Percentiles rank a stretch among this genome's conserved stretches.
Conservation (phyloP, 2,888 invertebrate genomes). For the Dryadula phaetusa region DNA sequence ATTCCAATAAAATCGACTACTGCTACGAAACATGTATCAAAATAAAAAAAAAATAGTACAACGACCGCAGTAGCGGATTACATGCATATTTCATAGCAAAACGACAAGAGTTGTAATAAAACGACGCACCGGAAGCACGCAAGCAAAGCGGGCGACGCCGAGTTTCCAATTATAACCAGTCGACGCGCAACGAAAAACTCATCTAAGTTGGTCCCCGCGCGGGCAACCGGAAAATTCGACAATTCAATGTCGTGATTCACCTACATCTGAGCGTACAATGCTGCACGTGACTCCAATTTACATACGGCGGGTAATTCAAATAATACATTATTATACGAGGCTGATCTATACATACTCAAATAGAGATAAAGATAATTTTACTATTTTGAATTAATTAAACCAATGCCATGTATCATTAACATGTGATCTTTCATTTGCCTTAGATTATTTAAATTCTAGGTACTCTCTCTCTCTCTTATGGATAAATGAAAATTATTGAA, state of each 20-base stretch:
- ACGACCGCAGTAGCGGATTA: neutral
- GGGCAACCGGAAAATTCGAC: slow-evolving; percentile 40
- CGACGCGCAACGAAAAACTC: slow-evolving; percentile 64
- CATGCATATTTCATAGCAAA: slow-evolving; percentile 4
- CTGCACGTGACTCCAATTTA: slow-evolving; percentile 35
- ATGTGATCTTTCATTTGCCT: no score
- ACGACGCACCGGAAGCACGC: slow-evolving; percentile 29
- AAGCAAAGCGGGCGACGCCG: slow-evolving; percentile 20
- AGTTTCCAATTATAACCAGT: slow-evolving; percentile 64
- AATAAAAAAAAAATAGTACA: neutral
- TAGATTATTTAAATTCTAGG: no score
- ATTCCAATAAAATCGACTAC: no score
- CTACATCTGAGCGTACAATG: slow-evolving; percentile 30
- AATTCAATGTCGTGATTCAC: slow-evolving; percentile 33
- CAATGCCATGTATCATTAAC: no score
- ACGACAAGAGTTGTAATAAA: slow-evolving; percentile 27
- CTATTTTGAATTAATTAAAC: no score
- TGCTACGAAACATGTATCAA: neutral
- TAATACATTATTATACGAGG: slow-evolving; percentile 8
- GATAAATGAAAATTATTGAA: no score
- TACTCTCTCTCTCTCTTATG: no score
- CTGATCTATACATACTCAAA: no score
- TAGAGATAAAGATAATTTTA: no score
- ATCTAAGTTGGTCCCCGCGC: slow-evolving; percentile 62
- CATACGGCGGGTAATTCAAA: slow-evolving; percentile 19